Evolutionary conservation across 2,888 invertebrate species (phyloP), one percentile per base, ranked within the genome.

Genomic region (Eupithecia abbreviata): DNA sequence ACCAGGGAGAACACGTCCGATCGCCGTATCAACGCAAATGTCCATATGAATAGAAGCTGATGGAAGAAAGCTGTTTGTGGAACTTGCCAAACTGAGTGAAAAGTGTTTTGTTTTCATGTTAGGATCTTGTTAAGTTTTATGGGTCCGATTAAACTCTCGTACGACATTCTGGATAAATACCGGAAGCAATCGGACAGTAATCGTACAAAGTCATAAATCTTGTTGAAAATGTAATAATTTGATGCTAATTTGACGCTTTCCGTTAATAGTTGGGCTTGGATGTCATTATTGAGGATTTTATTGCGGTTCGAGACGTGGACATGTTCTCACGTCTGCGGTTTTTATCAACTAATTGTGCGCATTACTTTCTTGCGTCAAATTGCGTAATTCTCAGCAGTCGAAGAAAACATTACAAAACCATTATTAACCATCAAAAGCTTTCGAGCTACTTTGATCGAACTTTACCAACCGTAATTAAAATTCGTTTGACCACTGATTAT

Each of bases 301-400:
- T 88, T 87, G 82, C 86, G 82, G 86, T 83, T 81, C 80, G 74
- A 80, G 81, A 82, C 71, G 78, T 77, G 80, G 80, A 86, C 90
- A 86, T 87, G 87, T 84, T 81, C 84, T 83, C 90, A 87, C 88
- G 90, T 90, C 83, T 86, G 82, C 81, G 83, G 89, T 92, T 92
- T 92, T 92, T 92, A 84, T 77, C 77, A 75, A 74, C 87, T 91
- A 91, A 92, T 91, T 91, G 85, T 86, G 84, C 87, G 83, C 88
- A 90, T 92, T 90, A 89, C 71, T 89, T 90, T 90, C 88, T 88
- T 86, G 87, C 84, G 65, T 74, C 30, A 88, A 92, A 91, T 91
- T 91, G 88, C 88, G 87, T 88, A 91, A 90, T 90, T 90, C 83
- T 82, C 82, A 85, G 82, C 84, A 81, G 84, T 80, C 80, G 82